Evolutionary conservation across 2,888 invertebrate genomes (phyloP).

Genomic region (Corythucha ciliata): DNA sequence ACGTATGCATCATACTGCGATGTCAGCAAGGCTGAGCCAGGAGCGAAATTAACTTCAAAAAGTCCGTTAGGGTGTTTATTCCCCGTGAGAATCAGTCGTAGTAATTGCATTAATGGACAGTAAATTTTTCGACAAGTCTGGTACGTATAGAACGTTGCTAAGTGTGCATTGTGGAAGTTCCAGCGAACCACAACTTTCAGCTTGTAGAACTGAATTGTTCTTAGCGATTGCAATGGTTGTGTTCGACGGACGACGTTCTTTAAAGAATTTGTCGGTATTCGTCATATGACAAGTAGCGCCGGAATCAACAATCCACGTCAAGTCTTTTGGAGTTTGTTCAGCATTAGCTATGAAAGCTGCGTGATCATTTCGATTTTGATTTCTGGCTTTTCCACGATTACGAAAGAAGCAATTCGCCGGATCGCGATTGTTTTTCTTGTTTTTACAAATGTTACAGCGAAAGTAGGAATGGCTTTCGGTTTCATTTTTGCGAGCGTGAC

Average conservation of each 20-base stretch:
- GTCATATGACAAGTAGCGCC: neutral
- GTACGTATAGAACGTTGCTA: conserved; percentile 1
- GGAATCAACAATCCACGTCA: conserved; percentile 4
- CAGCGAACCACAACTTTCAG: too few species aligned
- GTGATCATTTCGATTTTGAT: too few species aligned
- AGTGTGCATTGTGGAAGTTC: too few species aligned
- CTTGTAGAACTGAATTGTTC: too few species aligned
- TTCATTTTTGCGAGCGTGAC: too few species aligned
- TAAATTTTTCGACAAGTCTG: conserved; percentile 9
- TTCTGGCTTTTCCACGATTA: too few species aligned
- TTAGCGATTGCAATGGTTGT: too few species aligned
- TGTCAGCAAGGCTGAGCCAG: neutral
- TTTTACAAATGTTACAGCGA: conserved; percentile 6
- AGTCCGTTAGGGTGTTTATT: conserved; percentile 1
- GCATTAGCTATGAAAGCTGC: neutral
- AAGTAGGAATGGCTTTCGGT: too few species aligned
- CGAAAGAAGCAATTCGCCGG: conserved; percentile 1
- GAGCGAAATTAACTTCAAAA: conserved; percentile 6
- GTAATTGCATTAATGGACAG: conserved; percentile 9
- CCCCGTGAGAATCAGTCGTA: neutral
- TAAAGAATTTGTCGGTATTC: neutral
- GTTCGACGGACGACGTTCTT: too few species aligned
- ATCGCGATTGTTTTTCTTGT: conserved; percentile 4
- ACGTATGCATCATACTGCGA: too few species aligned
- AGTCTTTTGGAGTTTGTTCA: neutral